Conservation (phyloP, 2,888 invertebrate species). For the Hymenopus coronatus region DNA sequence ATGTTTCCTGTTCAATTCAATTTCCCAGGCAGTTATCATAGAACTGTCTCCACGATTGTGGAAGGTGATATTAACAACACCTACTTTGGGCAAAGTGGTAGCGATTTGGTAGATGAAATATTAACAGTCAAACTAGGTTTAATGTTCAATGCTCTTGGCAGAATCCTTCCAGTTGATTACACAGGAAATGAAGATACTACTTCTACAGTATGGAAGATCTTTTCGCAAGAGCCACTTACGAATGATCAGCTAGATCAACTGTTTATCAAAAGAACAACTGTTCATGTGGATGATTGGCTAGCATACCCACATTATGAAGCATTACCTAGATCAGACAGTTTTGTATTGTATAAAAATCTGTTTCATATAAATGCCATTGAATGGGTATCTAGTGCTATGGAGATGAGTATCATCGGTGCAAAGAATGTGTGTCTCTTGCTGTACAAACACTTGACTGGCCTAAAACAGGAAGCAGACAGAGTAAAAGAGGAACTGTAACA, state of each 20-base stretch:
- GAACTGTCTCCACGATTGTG: constrained; percentile 52
- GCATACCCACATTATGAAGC: constrained; percentile 56
- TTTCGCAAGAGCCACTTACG: constrained; percentile 51
- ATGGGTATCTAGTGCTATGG: constrained; percentile 65
- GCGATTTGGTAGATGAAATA: constrained; percentile 44
- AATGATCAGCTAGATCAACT: constrained; percentile 48
- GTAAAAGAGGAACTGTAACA: neutral
- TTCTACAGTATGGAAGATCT: constrained; percentile 56
- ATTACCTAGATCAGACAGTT: constrained; percentile 44
- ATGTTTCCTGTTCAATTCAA: constrained; percentile 45
- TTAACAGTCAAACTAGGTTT: constrained; percentile 50
- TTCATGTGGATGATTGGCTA: constrained; percentile 50
- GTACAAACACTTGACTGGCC: constrained; percentile 40
- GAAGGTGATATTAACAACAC: constrained; percentile 50
- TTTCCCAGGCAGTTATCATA: constrained; percentile 51
- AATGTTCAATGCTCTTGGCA: constrained; percentile 51
- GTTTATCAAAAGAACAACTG: constrained; percentile 46
- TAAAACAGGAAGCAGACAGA: neutral
- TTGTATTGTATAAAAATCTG: constrained; percentile 52
- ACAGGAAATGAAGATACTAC: constrained; percentile 31
- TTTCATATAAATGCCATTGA: constrained; percentile 64
- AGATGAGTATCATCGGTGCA: constrained; percentile 61
- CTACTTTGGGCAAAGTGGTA: constrained; percentile 46
- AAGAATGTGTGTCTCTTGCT: constrained; percentile 60
- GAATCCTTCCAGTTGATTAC: constrained; percentile 44